Evolutionary conservation across 64 coral and sea anemone species (phyloP), one percentile per base, ranked within the genome.

Genomic region (Pocillopora verrucosa): DNA sequence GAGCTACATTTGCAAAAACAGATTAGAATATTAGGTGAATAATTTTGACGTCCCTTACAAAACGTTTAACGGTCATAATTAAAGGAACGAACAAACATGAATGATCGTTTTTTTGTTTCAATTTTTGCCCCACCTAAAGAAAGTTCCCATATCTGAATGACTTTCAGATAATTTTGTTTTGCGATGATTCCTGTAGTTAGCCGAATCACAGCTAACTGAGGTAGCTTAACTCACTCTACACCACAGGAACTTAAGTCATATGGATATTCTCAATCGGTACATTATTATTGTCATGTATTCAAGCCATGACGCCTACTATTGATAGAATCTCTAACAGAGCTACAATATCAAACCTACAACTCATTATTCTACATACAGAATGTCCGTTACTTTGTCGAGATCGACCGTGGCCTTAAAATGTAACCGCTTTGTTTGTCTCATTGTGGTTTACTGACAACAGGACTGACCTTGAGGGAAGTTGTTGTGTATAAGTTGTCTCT

Each of bases 271-370:
- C 65, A 85, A 85, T 85, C 82, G 63, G 38, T 85, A 56, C 82
- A 85, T 85, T 85, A 85, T 85, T 85, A 72, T 85, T 85, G 82
- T 72, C 65, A 72, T 85, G 64, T 85, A 72, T 85, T 51, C 82
- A 85, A 85, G 82, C 82, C 82, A 85, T 70, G 82, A 85, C 82
- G 64, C 82, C 82, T 72, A 72, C 82, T 85, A 85, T 84, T 84
- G 80, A 84, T 84, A 79, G 77, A 79, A 84, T 83, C 61, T 83
- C 80, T 83, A 68, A 65, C 65, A 65, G 82, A 72, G 82, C 63
- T 73, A 85, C 63, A 56, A 63, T 26, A 36, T 15, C 16, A 85
- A 72, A 56, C 41, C 65, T 85, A 85, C 37, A 58, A 65, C 37
- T 85, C 82, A 85, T 85, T 85, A 72, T 85, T 83, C 38, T 83